These are phyloP conservation scores for Gorsachius magnificus DNA, from an alignment of 2,797 vertebrate genomes.

Conservation along the genomic window DNA sequence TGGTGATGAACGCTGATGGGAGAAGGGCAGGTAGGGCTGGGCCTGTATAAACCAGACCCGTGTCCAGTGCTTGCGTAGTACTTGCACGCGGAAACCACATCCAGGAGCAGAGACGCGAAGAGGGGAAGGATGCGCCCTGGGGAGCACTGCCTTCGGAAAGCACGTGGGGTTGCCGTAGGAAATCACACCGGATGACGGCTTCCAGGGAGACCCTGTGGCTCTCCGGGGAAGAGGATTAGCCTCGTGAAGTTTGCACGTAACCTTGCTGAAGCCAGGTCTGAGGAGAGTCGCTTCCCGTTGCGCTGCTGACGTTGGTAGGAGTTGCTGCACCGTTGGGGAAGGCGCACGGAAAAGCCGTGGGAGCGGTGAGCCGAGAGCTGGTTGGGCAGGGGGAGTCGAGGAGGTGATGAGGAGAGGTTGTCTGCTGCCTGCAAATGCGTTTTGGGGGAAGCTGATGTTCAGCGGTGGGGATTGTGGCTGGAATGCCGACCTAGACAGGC, in stretches of 20 bases:
- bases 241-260: rapidly evolving
- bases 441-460: neutral
- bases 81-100: rapidly evolving
- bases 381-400: neutral
- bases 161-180: neutral
- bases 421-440: rapidly evolving
- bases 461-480: neutral
- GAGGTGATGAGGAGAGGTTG: neutral
- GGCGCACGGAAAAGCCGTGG: neutral
- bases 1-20: neutral
- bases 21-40: neutral
- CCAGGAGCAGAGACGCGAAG: neutral
- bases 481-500: rapidly evolving
- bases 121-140: neutral
- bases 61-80: neutral
- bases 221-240: neutral
- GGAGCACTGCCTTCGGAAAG: neutral
- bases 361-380: neutral
- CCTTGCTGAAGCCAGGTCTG: neutral
- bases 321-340: rapidly evolving
- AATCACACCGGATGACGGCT: neutral
- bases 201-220: neutral
- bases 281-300: neutral
- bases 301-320: rapidly evolving
- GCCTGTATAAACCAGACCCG: rapidly evolving